Conservation (phyloP, 1,140 invertebrate genomes). For the Heliconius melpomene region DNA sequence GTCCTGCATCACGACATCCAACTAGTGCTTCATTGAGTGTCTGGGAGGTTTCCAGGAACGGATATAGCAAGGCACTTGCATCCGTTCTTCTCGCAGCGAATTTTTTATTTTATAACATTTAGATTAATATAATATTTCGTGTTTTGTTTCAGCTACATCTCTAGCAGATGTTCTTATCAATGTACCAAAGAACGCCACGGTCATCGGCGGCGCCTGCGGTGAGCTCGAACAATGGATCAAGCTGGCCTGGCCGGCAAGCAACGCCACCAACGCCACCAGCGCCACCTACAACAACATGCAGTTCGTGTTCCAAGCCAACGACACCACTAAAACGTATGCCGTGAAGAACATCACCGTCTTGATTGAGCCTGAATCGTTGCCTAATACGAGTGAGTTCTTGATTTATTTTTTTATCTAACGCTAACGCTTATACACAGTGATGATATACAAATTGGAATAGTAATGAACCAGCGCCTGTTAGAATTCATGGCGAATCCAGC, state of each 20-base stretch:
- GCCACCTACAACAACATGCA: slow-evolving; percentile 57
- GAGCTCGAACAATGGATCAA: slow-evolving; percentile 69
- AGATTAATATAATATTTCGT: neutral
- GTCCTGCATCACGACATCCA: no score
- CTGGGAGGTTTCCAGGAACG: no score
- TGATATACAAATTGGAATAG: no score
- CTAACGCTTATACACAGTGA: no score
- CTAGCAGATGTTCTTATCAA: slow-evolving; percentile 63
- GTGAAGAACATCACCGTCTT: slow-evolving; percentile 59
- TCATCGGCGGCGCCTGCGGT: slow-evolving; percentile 72
- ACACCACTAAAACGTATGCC: slow-evolving; percentile 64
- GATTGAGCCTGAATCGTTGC: slow-evolving; percentile 53
- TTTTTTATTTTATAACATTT: no score
- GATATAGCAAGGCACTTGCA: no score
- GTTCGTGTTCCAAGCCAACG: slow-evolving; percentile 77
- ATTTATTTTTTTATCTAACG: neutral
- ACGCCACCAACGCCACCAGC: slow-evolving; percentile 42
- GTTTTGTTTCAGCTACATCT: slow-evolving; percentile 44
- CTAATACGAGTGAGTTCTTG: slow-evolving; percentile 59
- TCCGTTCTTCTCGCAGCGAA: no score
- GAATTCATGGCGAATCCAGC: no score
- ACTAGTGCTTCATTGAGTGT: no score
- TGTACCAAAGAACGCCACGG: slow-evolving; percentile 71
- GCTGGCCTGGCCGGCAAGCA: slow-evolving; percentile 70
- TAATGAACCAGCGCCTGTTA: no score